A percentile compares a stretch with the other conserved stretches of the same genome.
These are phyloP conservation scores for Argyresthia goedartella DNA, from an alignment of 2,888 invertebrate species.

Conservation along the genomic window DNA sequence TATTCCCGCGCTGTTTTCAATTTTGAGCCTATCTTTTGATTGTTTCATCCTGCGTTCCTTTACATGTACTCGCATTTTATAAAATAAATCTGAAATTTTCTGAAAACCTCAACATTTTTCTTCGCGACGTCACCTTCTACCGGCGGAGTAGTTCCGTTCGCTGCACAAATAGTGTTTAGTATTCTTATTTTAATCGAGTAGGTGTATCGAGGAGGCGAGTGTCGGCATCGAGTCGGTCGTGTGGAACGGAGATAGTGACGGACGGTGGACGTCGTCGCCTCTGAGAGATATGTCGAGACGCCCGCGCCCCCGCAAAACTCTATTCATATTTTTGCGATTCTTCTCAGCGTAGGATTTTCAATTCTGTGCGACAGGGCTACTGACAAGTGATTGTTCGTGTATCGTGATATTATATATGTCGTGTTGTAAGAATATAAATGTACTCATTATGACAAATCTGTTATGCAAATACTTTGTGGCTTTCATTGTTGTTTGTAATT, in stretches of 20 bases:
- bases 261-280: slow-evolving; percentile 39
- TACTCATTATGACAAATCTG: too few relatives aligned
- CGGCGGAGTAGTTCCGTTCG: not conserved
- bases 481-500: too few relatives aligned
- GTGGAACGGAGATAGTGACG: slow-evolving; percentile 64
- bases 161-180: slow-evolving; percentile 9
- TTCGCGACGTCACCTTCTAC: not conserved
- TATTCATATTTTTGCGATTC: slow-evolving; percentile 48
- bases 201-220: slow-evolving; percentile 48
- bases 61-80: too few relatives aligned
- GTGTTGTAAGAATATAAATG: too few relatives aligned
- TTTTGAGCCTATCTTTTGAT: not conserved
- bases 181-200: slow-evolving; percentile 65
- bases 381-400: too few relatives aligned
- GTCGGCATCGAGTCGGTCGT: slow-evolving; percentile 40
- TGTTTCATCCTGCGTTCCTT: not conserved
- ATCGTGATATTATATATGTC: too few relatives aligned
- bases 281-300: slow-evolving; percentile 26
- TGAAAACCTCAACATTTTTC: slow-evolving; percentile 17
- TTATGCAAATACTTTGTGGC: too few relatives aligned
- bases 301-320: slow-evolving; percentile 29
- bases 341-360: slow-evolving; percentile 15
- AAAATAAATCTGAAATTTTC: too few relatives aligned
- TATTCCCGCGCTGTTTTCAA: slow-evolving; percentile 1
- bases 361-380: slow-evolving; percentile 16